These are phyloP conservation scores for Agrotis ipsilon DNA, from an alignment of 2,888 invertebrate genomes.

Conservation along the genomic window DNA sequence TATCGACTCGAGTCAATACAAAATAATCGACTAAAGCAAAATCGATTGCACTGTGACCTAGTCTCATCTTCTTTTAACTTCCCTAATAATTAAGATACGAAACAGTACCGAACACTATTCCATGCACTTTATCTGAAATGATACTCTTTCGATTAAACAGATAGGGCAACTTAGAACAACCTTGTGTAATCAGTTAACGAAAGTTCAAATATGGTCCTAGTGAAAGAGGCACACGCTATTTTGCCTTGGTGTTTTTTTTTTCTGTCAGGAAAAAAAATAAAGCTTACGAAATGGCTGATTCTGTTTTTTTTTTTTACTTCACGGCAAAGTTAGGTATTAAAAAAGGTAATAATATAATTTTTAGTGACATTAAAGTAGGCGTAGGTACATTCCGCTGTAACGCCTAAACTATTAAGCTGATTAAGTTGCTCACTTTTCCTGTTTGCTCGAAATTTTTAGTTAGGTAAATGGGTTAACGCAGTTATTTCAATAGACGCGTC, in stretches of 20 bases:
- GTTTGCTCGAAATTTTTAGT: not conserved
- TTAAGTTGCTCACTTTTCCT: not conserved
- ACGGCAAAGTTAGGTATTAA: too few relatives aligned
- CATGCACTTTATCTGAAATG: not conserved
- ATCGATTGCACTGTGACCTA: slow-evolving; percentile 7
- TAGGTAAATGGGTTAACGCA: too few relatives aligned
- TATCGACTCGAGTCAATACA: too few relatives aligned
- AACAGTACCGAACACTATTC: slow-evolving; percentile 14
- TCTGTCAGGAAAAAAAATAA: slow-evolving; percentile 2
- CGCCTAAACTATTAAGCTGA: not conserved
- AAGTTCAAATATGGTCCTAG: slow-evolving; percentile 4
- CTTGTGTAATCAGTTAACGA: slow-evolving; percentile 8
- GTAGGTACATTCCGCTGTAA: not conserved
- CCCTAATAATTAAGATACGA: not conserved
- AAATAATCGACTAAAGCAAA: slow-evolving; percentile 33
- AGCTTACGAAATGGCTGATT: not conserved
- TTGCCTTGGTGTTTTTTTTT: not conserved
- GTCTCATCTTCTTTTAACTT: too few relatives aligned
- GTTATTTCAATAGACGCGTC: too few relatives aligned
- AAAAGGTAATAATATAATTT: too few relatives aligned
- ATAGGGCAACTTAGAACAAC: not conserved
- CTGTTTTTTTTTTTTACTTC: not conserved
- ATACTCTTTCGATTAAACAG: not conserved
- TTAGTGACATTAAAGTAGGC: too few relatives aligned
- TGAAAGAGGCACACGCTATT: not conserved